phyloP scores from a whole-genome alignment of 2,888 invertebrate genomes.

The Dolichomitus sp. region DNA sequence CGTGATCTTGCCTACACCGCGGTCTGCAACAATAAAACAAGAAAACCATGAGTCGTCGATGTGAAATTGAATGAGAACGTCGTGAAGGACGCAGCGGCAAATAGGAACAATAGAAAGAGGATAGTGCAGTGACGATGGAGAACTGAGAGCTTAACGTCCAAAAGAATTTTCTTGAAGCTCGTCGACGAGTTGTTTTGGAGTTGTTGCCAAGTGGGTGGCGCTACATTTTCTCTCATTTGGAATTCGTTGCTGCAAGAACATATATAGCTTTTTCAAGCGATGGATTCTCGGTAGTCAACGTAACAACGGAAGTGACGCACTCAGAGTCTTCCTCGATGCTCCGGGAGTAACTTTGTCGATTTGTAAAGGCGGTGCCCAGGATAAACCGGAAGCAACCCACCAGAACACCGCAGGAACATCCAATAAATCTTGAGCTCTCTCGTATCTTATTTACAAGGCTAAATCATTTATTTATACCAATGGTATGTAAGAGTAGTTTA shows the following conservation, averaged over 20 bases:
- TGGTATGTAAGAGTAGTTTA: slow-evolving; percentile 30
- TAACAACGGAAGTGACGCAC: slow-evolving; percentile 71
- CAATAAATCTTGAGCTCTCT: slow-evolving; percentile 57
- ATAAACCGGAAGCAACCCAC: slow-evolving; percentile 56
- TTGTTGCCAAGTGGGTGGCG: slow-evolving; percentile 63
- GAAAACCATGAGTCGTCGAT: slow-evolving; percentile 42
- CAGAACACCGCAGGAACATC: slow-evolving; percentile 13
- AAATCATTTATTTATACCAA: slow-evolving; percentile 60
- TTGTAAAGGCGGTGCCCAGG: slow-evolving; percentile 54
- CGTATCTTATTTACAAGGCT: slow-evolving; percentile 37
- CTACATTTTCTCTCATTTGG: slow-evolving; percentile 50
- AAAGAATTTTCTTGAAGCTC: slow-evolving; percentile 59
- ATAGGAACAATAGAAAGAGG: slow-evolving; percentile 31
- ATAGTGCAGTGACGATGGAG: slow-evolving; percentile 15
- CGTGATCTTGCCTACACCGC: slow-evolving; percentile 86
- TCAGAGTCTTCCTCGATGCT: slow-evolving; percentile 47
- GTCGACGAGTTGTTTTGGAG: slow-evolving; percentile 64
- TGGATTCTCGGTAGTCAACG: slow-evolving; percentile 52
- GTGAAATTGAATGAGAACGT: slow-evolving; percentile 31
- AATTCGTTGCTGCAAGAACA: slow-evolving; percentile 53
- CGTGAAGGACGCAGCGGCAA: slow-evolving; percentile 17
- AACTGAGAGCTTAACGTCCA: slow-evolving; percentile 49
- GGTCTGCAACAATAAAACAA: slow-evolving; percentile 76
- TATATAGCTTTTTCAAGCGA: slow-evolving; percentile 48
- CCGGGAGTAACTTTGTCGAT: slow-evolving; percentile 67